A percentile compares a stretch with the other conserved stretches of the same genome.
Conservation (phyloP, 2,113 vertebrate species). For the Pterocles gutturalis region DNA sequence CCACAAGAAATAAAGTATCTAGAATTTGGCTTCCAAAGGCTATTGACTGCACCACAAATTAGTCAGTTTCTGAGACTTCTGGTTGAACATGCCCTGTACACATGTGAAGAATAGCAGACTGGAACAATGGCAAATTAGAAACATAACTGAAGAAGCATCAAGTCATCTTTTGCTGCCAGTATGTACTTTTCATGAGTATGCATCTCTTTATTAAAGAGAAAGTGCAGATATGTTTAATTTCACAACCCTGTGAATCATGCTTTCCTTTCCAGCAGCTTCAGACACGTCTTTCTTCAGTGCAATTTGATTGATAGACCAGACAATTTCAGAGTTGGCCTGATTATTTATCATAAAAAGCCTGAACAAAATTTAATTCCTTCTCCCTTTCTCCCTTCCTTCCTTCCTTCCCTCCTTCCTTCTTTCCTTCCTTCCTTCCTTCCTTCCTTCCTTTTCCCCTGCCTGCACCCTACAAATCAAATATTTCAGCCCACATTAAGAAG, state of each 20-base stretch:
- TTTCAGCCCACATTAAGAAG: not conserved
- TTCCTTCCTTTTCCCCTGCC: not conserved
- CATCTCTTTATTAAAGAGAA: not conserved
- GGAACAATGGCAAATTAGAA: slow-evolving; percentile 24
- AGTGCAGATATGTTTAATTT: slow-evolving; percentile 4
- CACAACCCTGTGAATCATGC: not conserved
- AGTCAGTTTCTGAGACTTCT: not conserved
- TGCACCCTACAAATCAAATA: not conserved
- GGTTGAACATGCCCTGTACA: not conserved
- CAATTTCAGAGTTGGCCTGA: not conserved
- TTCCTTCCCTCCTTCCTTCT: too few species aligned
- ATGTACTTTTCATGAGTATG: not conserved
- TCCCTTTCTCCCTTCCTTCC: not conserved
- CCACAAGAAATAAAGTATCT: not conserved
- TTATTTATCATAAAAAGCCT: not conserved
- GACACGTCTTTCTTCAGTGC: not conserved
- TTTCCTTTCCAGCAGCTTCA: not conserved
- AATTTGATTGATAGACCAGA: not conserved
- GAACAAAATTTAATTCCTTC: not conserved
- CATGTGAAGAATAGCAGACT: not conserved
- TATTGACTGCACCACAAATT: not conserved
- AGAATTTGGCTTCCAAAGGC: not conserved
- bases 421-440: too few species aligned
- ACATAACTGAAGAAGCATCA: not conserved
- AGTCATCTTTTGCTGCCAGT: not conserved